Evolutionary conservation across 2,113 vertebrate species (phyloP).

Genomic region (Nycticebus coucang): DNA sequence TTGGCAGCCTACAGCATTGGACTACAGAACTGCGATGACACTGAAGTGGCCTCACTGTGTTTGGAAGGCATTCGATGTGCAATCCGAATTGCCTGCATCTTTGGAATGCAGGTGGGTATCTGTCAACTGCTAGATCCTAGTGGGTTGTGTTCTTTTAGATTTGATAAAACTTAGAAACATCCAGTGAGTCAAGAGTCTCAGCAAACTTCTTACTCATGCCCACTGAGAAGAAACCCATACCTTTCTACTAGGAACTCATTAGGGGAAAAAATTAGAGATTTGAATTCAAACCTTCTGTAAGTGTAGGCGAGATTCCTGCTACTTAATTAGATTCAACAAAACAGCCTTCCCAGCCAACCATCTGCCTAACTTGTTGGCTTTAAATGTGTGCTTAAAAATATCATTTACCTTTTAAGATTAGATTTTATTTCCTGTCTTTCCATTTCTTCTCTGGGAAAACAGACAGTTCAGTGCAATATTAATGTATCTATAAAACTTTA

Average conservation of each 20-base stretch:
- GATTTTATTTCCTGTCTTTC: constrained; percentile 6
- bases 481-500: constrained; percentile 1
- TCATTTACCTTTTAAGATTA: background rate
- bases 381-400: background rate
- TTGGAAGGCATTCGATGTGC: constrained; percentile 98
- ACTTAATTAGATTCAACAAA: background rate
- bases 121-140: background rate
- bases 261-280: background rate
- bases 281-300: background rate
- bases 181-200: background rate
- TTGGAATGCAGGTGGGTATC: constrained; percentile 95
- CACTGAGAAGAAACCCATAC: background rate
- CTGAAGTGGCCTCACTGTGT: constrained; percentile 95
- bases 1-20: constrained; percentile 97
- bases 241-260: background rate
- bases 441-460: constrained; percentile 31
- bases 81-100: constrained; percentile 96
- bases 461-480: background rate
- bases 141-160: background rate
- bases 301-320: background rate
- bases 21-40: constrained; percentile 97
- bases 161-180: background rate
- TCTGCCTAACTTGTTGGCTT: background rate
- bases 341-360: background rate
- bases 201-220: background rate